Conservation (phyloP, 2,113 vertebrate genomes). For the Eubucco bourcierii region DNA sequence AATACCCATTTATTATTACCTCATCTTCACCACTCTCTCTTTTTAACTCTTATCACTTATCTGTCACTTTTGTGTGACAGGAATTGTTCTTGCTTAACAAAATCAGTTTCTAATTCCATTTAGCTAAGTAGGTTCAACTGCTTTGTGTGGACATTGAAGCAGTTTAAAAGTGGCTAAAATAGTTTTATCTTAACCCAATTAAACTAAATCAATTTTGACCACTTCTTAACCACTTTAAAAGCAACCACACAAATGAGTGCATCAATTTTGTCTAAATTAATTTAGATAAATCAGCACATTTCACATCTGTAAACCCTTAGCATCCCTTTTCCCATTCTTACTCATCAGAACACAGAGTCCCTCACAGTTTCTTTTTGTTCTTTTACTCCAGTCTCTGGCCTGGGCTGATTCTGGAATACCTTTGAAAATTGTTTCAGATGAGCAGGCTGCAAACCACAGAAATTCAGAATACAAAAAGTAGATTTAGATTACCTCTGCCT, state of each 20-base stretch:
- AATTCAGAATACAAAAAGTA: neutral
- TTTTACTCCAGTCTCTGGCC: neutral
- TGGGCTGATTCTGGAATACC: neutral
- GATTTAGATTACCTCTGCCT: neutral
- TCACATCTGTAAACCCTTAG: conserved; percentile 4
- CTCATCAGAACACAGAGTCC: neutral
- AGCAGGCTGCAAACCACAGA: neutral
- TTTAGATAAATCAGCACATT: conserved; percentile 50
- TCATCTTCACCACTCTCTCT: conserved; percentile 32
- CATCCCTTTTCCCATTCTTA: neutral
- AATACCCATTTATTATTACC: conserved; percentile 41
- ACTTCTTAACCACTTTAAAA: conserved; percentile 54
- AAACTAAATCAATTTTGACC: conserved; percentile 60
- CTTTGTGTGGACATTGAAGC: conserved; percentile 45
- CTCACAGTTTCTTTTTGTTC: neutral
- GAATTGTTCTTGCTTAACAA: conserved; percentile 43
- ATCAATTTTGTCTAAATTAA: conserved; percentile 58
- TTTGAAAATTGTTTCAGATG: neutral
- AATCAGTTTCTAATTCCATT: conserved; percentile 59
- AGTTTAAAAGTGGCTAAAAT: conserved; percentile 61
- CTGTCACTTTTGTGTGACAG: conserved; percentile 26
- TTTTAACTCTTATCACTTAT: conserved; percentile 39
- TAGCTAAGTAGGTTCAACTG: conserved; percentile 53
- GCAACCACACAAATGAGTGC: conserved; percentile 31
- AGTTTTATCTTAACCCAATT: conserved; percentile 54